Evolutionary conservation across 2,888 invertebrate genomes (phyloP), one percentile per base, ranked within the genome.

Genomic region (Acronicta alni): DNA sequence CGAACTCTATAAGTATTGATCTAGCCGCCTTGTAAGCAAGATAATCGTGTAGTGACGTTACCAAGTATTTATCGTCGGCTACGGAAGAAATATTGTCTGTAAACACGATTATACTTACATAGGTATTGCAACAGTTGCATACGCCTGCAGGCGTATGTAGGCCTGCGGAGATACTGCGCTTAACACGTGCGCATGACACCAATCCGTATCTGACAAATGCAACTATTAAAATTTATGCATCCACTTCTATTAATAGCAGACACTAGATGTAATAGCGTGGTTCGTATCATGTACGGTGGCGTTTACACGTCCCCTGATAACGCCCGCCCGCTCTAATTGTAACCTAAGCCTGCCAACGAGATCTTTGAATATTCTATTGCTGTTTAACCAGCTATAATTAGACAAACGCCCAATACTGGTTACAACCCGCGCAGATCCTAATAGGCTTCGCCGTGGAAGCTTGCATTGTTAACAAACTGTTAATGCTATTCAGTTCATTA

Each of bases 221-320:
- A 79, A 77, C 80, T 80, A 84, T 83, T 84, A 81, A 81, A 81
- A 85, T 87, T 82, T 85, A 89, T 87, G 83, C 81, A 82, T 81
- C 82, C 75, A 84, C 80, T 80, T 83, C 87, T 89, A 88, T 85
- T 85, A 86, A 88, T 89, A 89, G 60, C 75, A 75, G 81, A 79
- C 80, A 84, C 75, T 79, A 76, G 72, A 74, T 76, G 79, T 84
- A 85, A 83, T 83, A 78, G 79, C 77, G 75, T 76, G 79, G 79
- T 84, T 69, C 72, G 79, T 75, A 81, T 84, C 84, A 86, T 86
- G 82, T 84, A 85, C 82, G 71, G 77, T 72, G 74, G 63, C 55
- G 61, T 66, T 55, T 78, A 79, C 80, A 82, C 77, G 80, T 81
- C 79, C 72, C 76, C 67, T 67, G 66, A 67, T 58, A 75, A 73